Evolutionary conservation across 2,797 vertebrate genomes (phyloP).

Genomic region (Sciurus carolinensis): DNA sequence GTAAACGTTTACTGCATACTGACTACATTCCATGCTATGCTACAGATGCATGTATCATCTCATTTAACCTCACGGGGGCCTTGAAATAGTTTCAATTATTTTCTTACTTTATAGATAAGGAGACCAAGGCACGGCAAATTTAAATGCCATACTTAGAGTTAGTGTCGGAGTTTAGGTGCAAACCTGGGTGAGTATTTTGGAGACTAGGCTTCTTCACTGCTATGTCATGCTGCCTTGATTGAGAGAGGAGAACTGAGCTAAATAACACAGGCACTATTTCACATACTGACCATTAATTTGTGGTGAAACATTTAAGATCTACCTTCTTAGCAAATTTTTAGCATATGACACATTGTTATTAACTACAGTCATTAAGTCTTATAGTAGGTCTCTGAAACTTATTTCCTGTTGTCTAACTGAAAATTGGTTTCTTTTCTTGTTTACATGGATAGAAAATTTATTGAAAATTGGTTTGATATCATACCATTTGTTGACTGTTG

Average conservation of each 20-base stretch:
- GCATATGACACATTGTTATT: neutral
- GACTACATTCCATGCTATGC: neutral
- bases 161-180: neutral
- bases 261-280: neutral
- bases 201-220: neutral
- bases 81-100: neutral
- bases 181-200: neutral
- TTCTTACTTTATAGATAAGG: neutral
- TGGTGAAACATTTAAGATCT: neutral
- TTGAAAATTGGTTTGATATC: too few species aligned
- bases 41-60: neutral
- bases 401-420: neutral
- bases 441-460: too few species aligned
- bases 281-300: neutral
- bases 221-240: neutral
- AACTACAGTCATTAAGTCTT: neutral
- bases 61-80: neutral
- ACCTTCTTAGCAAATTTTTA: neutral
- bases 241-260: neutral
- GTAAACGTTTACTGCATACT: conserved; percentile 15
- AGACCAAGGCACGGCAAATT: neutral
- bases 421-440: neutral
- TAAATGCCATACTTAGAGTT: neutral
- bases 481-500: too few species aligned
- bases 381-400: neutral